These are phyloP conservation scores for Aegypius monachus DNA, from an alignment of 2,113 vertebrate species.

Conservation along the genomic window DNA sequence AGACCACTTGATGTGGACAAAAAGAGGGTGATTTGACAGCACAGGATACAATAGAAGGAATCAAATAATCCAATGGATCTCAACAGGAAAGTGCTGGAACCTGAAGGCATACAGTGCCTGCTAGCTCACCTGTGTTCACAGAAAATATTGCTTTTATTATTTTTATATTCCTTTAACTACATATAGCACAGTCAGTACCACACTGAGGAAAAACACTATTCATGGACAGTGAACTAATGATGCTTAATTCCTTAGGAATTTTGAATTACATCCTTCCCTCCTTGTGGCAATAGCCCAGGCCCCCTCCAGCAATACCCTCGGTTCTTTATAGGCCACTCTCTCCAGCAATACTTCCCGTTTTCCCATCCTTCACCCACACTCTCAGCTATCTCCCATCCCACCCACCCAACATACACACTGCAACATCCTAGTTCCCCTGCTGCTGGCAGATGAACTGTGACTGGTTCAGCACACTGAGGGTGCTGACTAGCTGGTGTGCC, in stretches of 20 bases:
- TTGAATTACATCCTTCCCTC: background rate
- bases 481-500: background rate
- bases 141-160: background rate
- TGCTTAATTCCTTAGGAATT: background rate
- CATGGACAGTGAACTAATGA: background rate
- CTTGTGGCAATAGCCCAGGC: background rate
- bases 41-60: background rate
- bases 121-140: background rate
- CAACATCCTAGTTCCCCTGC: background rate
- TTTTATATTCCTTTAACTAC: background rate
- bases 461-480: background rate
- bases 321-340: background rate
- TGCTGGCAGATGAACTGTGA: background rate
- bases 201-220: background rate
- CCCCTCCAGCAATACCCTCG: background rate
- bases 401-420: background rate
- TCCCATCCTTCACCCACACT: background rate
- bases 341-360: background rate
- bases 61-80: background rate
- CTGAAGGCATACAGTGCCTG: background rate
- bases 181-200: background rate
- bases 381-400: background rate
- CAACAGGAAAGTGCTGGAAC: background rate
- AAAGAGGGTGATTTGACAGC: background rate
- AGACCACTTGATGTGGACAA: background rate